Percentiles rank a stretch among this genome's conserved stretches.
Evolutionary conservation across 2,797 vertebrate species (phyloP).

Genomic region (Chelon labrosus): DNA sequence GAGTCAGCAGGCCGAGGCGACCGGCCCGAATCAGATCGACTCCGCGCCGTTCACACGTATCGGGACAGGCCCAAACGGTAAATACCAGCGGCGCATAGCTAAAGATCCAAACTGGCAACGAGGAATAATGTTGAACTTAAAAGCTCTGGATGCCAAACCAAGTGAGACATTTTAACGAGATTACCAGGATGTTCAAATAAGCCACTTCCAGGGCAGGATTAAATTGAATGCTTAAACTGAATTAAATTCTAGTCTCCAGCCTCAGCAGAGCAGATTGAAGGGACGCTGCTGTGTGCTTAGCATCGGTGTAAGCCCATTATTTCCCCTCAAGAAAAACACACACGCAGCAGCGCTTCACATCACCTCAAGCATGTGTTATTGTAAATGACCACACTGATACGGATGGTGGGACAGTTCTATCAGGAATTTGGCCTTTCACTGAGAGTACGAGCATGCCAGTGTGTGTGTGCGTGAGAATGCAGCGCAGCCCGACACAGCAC

Average conservation of each 20-base stretch:
- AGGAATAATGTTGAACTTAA: no score
- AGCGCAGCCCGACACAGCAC: constrained; percentile 39
- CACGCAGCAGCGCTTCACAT: not conserved
- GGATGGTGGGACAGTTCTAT: not conserved
- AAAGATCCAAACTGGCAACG: not conserved
- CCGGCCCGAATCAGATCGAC: not conserved
- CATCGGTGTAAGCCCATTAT: constrained; percentile 4
- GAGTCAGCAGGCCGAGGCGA: not conserved
- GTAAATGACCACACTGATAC: constrained; percentile 31
- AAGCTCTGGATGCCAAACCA: not conserved
- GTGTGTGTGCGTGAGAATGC: constrained; percentile 10
- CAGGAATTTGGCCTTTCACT: not conserved
- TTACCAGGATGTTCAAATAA: constrained; percentile 25
- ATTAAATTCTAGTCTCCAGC: constrained; percentile 18
- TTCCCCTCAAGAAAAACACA: constrained; percentile 8
- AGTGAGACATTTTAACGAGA: constrained; percentile 13
- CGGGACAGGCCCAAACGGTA: not conserved
- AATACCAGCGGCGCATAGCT: not conserved
- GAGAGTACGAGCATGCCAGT: not conserved
- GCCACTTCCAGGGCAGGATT: not conserved
- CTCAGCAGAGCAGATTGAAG: not conserved
- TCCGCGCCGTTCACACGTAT: not conserved
- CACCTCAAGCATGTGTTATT: constrained; percentile 2
- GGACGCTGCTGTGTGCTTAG: constrained; percentile 1
- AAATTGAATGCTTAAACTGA: constrained; percentile 7